Conservation (phyloP, 2,797 vertebrate genomes). For the Pseudochromis fuscus region DNA sequence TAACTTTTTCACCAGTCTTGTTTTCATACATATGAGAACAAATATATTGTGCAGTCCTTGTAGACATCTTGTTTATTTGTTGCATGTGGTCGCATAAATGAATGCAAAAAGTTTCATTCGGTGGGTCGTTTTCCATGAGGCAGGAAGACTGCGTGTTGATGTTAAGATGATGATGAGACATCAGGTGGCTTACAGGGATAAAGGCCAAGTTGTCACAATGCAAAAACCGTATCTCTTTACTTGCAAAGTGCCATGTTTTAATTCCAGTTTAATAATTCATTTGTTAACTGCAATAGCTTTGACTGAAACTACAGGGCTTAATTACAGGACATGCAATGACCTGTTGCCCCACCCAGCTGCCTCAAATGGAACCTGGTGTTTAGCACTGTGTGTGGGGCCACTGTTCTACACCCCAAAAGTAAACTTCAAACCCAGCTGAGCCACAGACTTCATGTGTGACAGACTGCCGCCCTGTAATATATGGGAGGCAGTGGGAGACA, state of each 20-base stretch:
- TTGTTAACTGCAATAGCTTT: conserved; percentile 34
- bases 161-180: conserved; percentile 8
- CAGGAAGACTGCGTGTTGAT: conserved; percentile 7
- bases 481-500: conserved; percentile 46
- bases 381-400: conserved; percentile 66
- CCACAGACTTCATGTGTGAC: conserved; percentile 43
- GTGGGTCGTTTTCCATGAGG: conserved; percentile 6
- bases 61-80: not conserved
- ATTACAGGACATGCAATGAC: conserved; percentile 66
- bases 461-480: conserved; percentile 69
- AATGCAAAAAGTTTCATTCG: conserved; percentile 39
- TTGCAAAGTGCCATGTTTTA: conserved; percentile 3
- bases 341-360: conserved; percentile 76
- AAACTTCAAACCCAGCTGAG: conserved; percentile 69
- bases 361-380: conserved; percentile 69
- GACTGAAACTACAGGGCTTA: conserved; percentile 55
- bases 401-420: conserved; percentile 75
- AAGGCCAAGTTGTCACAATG: conserved; percentile 1
- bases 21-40: not conserved
- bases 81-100: not conserved
- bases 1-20: conserved; percentile 52
- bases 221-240: no score
- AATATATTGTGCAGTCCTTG: not conserved
- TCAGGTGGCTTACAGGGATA: not conserved
- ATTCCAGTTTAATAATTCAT: conserved; percentile 47